These are phyloP conservation scores for Cuculus canorus DNA, from an alignment of 2,797 vertebrate species.

Conservation along the genomic window DNA sequence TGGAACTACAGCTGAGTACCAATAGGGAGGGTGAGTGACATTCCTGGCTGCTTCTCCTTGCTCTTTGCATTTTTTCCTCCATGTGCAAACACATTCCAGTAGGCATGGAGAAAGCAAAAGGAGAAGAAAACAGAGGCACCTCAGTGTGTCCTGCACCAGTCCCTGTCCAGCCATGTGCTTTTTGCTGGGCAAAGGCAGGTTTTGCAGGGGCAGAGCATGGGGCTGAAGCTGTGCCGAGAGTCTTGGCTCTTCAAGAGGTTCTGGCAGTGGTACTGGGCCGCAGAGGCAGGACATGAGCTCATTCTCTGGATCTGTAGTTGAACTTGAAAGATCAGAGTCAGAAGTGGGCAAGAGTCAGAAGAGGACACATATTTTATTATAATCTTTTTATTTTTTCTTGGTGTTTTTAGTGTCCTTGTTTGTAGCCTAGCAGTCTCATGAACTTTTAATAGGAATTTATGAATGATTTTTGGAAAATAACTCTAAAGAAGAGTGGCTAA, in stretches of 20 bases:
- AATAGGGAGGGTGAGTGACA: not conserved
- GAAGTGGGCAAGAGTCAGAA: not conserved
- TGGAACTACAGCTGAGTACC: accelerated
- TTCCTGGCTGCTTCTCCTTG: not conserved
- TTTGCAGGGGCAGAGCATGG: not conserved
- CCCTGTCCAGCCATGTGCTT: accelerated
- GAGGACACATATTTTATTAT: not conserved
- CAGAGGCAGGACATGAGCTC: constrained; percentile 9
- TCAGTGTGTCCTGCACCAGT: accelerated
- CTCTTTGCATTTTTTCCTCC: constrained; percentile 38
- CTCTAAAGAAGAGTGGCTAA: not conserved
- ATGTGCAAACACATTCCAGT: constrained; percentile 10
- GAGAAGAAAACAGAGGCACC: not conserved
- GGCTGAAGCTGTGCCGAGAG: not conserved
- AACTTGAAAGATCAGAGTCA: not conserved
- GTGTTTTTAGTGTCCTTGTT: not conserved
- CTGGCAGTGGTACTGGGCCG: not conserved
- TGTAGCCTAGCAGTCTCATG: not conserved
- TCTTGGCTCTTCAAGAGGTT: not conserved
- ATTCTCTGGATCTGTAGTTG: constrained; percentile 17
- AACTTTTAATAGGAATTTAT: constrained; percentile 11
- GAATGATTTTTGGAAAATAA: not conserved
- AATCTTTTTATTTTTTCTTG: not conserved
- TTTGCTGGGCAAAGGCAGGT: not conserved
- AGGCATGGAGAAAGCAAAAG: not conserved